These are phyloP conservation scores for Lineus longissimus DNA, from an alignment of 1,140 invertebrate species.

Conservation along the genomic window DNA sequence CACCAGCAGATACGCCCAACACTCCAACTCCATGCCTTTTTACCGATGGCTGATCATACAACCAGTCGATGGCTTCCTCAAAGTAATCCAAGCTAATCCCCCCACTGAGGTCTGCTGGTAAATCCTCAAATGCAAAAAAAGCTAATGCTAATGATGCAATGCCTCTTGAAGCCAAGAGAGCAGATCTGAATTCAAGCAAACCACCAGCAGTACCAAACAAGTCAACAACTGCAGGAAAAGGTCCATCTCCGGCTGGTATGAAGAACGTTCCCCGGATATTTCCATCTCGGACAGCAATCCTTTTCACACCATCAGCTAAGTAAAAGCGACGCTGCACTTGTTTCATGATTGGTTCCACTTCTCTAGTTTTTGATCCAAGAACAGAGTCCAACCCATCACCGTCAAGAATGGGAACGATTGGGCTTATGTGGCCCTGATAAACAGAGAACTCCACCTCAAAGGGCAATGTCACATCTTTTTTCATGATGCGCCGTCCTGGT, in stretches of 20 bases:
- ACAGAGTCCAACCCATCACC: neutral
- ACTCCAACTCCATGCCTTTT: neutral
- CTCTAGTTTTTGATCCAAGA: neutral
- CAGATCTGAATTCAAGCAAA: conserved; percentile 31
- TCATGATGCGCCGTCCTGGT: conserved; percentile 11
- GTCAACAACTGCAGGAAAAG: conserved; percentile 39
- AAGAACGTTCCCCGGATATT: conserved; percentile 10
- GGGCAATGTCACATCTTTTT: conserved; percentile 22
- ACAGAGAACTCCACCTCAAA: conserved; percentile 15
- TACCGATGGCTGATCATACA: neutral
- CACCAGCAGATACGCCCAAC: neutral
- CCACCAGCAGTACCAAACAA: conserved; percentile 40
- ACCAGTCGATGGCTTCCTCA: conserved; percentile 17
- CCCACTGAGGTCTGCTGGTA: conserved; percentile 22
- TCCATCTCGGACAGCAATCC: conserved; percentile 6
- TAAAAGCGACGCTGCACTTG: neutral
- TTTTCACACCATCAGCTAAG: neutral
- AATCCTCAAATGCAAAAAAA: conserved; percentile 35
- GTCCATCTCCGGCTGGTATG: conserved; percentile 26
- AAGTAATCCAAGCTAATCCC: conserved; percentile 35
- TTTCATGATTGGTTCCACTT: too few relatives aligned
- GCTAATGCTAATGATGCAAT: conserved; percentile 33
- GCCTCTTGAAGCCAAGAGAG: conserved; percentile 38
- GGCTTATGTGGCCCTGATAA: conserved; percentile 14
- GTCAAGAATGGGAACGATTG: neutral